Evolutionary conservation across 2,888 invertebrate species (phyloP), one percentile per base, ranked within the genome.

Genomic region (Globia sparganii): DNA sequence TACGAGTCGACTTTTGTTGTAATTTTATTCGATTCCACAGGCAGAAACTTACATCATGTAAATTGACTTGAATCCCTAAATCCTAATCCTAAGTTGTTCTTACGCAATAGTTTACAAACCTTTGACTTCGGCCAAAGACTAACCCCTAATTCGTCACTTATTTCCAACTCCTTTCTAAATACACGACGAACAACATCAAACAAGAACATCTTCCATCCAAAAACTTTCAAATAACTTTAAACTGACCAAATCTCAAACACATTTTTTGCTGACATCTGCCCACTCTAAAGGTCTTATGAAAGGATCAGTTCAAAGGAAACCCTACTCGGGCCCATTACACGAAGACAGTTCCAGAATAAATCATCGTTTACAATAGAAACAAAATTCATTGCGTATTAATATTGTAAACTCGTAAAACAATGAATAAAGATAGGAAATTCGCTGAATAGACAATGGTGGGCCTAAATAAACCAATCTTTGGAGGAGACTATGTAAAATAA

Each of bases 341-440:
- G 58, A 77, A 83, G 84, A 87, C 83, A 82, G 78, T 69, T 76
- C 68, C 70, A 66, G 81, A 90, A 90, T 90, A 91, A 90, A 90
- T 91, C 88, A 90, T 87, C 81, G 88, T 89, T 90, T 87, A 85
- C 89, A 90, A 89, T 85, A 77, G 86, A 81, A 89, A 88, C 88
- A 89, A 91, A 91, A 90, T 89, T 88, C 88, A 89, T 88, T 80
- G 86, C 81, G 84, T 88, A 89, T 91, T 89, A 89, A 89, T 88
- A 86, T 83, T 86, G 84, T 87, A 86, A 87, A 83, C 87, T 85
- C 74, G 77, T 81, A 78, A 81, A 88, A 86, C 79, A 79, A 90
- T 90, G 91, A 90, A 90, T 90, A 91, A 90, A 90, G 91, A 91
- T 91, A 85, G 85, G 83, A 80, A 87, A 84, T 86, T 87, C 87